Conservation (phyloP, 2,113 vertebrate genomes). For the Rutilus rutilus region DNA sequence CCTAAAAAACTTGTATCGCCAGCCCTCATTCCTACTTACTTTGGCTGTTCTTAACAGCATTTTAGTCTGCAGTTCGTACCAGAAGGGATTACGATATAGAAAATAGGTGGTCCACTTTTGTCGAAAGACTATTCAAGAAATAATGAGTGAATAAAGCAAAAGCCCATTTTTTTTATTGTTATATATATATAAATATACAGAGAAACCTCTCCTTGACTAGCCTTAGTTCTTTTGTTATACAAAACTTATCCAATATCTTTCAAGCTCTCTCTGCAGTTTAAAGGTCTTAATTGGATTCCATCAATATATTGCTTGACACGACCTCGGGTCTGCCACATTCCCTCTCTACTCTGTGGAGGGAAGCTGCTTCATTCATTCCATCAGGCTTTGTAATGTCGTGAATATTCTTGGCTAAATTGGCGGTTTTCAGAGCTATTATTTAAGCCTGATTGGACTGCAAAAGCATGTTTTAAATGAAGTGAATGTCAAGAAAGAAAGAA, state of each 20-base stretch:
- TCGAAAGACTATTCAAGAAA: conserved; percentile 72
- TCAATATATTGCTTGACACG: conserved; percentile 81
- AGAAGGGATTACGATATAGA: background rate
- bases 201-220: conserved; percentile 74
- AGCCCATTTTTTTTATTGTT: conserved; percentile 76
- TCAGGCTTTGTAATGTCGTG: conserved; percentile 28
- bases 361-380: conserved; percentile 42
- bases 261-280: conserved; percentile 67
- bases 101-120: conserved; percentile 70
- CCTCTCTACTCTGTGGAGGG: conserved; percentile 70
- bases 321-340: conserved; percentile 77
- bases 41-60: background rate
- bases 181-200: conserved; percentile 60
- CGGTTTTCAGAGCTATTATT: conserved; percentile 45
- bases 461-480: conserved; percentile 43
- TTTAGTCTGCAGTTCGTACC: background rate
- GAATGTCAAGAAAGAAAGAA: conserved; percentile 41
- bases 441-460: conserved; percentile 48
- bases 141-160: conserved; percentile 78
- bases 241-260: conserved; percentile 77
- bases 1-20: conserved; percentile 17
- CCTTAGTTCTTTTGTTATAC: conserved; percentile 80
- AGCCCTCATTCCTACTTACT: background rate
- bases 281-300: conserved; percentile 83
- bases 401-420: conserved; percentile 46